Conservation (phyloP, 1,140 invertebrate species). For the Drosophila ogumai region DNA sequence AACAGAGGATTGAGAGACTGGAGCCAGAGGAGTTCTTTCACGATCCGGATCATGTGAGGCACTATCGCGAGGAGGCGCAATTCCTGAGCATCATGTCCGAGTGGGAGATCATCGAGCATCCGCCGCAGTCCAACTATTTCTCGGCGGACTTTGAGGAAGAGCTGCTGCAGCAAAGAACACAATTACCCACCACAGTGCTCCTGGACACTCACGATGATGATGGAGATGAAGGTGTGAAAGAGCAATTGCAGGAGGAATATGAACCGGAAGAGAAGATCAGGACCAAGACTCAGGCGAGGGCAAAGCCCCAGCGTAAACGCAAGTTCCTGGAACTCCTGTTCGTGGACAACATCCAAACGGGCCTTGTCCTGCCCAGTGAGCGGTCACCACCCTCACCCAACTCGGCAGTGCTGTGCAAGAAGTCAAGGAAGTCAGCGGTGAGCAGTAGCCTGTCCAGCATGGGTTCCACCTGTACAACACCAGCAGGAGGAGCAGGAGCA, state of each 20-base stretch:
- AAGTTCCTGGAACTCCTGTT: constrained; percentile 67
- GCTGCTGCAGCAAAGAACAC: constrained; percentile 56
- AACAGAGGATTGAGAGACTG: constrained; percentile 61
- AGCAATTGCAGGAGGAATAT: neutral
- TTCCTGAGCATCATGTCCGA: constrained; percentile 81
- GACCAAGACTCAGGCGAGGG: neutral
- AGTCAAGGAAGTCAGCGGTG: constrained; percentile 37
- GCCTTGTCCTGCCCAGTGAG: constrained; percentile 49
- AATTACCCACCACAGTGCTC: neutral
- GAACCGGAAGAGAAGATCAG: neutral
- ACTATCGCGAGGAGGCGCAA: constrained; percentile 75
- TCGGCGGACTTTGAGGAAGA: constrained; percentile 81
- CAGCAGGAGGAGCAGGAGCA: no score
- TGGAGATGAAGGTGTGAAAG: neutral
- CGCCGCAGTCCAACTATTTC: constrained; percentile 70
- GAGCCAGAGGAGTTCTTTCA: constrained; percentile 83
- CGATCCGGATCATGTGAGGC: constrained; percentile 77
- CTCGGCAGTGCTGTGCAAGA: constrained; percentile 45
- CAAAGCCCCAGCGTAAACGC: constrained; percentile 42
- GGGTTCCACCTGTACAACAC: neutral
- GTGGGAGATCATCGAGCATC: constrained; percentile 79
- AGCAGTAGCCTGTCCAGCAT: constrained; percentile 49
- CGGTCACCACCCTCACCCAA: constrained; percentile 1
- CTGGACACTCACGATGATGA: no score
- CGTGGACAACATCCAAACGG: constrained; percentile 70